Evolutionary conservation across 2,797 vertebrate genomes (phyloP).

Genomic region (Lacerta viridis): DNA sequence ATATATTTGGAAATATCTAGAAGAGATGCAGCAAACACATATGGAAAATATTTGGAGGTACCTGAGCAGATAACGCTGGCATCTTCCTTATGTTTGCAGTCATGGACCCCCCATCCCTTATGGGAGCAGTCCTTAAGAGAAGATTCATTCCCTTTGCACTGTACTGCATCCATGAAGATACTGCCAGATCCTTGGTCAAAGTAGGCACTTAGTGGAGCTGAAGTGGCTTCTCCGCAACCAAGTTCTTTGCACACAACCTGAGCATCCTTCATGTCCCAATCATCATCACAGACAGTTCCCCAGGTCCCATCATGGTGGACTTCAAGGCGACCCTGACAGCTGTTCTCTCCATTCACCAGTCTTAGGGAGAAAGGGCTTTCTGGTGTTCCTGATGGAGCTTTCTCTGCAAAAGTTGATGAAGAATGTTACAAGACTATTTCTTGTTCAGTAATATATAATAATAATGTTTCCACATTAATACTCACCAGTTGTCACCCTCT

Average conservation of each 20-base stretch:
- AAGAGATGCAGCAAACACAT: too few species aligned
- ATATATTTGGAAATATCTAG: background rate
- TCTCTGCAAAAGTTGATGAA: background rate
- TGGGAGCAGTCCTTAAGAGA: slow-evolving; percentile 27
- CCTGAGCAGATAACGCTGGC: slow-evolving; percentile 24
- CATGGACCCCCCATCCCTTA: accelerated
- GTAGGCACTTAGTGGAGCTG: accelerated
- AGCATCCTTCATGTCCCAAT: slow-evolving; percentile 29
- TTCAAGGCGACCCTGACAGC: slow-evolving; percentile 23
- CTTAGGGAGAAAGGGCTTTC: slow-evolving; percentile 4
- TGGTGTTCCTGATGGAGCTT: background rate
- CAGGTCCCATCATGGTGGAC: too few species aligned
- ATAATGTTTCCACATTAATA: too few species aligned
- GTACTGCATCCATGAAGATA: slow-evolving; percentile 20
- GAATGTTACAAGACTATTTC: background rate
- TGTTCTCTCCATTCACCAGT: background rate
- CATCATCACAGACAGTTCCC: background rate
- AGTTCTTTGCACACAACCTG: slow-evolving; percentile 53
- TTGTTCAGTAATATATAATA: too few species aligned
- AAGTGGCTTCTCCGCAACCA: slow-evolving; percentile 21
- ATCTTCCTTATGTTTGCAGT: slow-evolving; percentile 52
- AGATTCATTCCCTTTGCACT: background rate
- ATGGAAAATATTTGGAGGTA: background rate
- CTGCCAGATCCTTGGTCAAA: slow-evolving; percentile 46
- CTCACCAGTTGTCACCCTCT: background rate